Base-by-base conservation (phyloP, 2,888 invertebrate species). In the Abrostola triplasia region DNA sequence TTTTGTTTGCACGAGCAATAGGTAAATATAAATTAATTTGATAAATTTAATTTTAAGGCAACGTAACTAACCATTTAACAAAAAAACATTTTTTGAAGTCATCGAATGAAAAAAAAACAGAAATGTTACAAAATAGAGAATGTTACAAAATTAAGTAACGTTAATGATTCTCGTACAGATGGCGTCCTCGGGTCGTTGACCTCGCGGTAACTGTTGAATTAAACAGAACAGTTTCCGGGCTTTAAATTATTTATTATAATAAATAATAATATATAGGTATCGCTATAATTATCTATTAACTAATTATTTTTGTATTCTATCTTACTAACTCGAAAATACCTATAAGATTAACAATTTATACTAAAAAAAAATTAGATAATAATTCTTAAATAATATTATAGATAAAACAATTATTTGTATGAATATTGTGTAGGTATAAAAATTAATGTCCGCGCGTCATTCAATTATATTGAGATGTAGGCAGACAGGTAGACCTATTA, bases 151-250 rank as follows among this genome's bases (percentile, higher is more conserved):
- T 61, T 50, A 56, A 59, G 40, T 49, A 52, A 61, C 61, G 75
- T 55, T 57, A 67, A 61, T 73, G 62, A 67, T 71, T 76, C 81
- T 76, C 59, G 64, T 72, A 80, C 81, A 87, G 88, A 86, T 88
- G 88, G 86, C 85, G 84, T 77, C 78, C 59, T 74, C 68, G 74
- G 88, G 83, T 86, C 82, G 66, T 86, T 86, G 88, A 87, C 88
- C 89, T 72, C 70, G 35, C 42, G 57, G 73, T 69, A 56, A 66
- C 67, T 71, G 70, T 67, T 70, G 71, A 70, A 62, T 71, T 73
- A 51, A 67, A 66, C 54, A 64, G 55, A 49, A 60, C 50, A 37
- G 41, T 68, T 68, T 75, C 66, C 69, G 62, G 55, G 1, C 5
- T 51, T 37, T 55, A 49, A 72, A 60, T 56, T 13, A 56, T 51